Evolutionary conservation across 2,113 vertebrate genomes (phyloP).

Genomic region (Cyrtonyx montezumae): DNA sequence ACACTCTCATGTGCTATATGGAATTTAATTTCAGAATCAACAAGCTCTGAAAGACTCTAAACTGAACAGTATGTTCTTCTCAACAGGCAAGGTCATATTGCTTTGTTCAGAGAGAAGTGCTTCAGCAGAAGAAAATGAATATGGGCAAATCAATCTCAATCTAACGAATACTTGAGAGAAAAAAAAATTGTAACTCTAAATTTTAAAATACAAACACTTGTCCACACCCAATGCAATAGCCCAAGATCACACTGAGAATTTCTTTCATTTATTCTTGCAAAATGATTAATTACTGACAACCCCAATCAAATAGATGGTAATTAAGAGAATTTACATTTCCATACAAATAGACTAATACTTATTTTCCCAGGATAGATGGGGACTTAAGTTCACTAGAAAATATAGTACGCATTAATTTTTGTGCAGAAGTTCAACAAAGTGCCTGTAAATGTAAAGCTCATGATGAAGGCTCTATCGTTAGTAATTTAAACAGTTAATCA

Average conservation of each 20-base stretch:
- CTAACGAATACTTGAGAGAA: conserved; percentile 1
- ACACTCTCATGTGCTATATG: neutral
- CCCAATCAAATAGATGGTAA: neutral
- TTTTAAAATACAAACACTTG: neutral
- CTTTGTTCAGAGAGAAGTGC: neutral
- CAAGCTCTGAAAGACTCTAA: neutral
- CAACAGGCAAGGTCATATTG: neutral
- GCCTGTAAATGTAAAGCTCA: neutral
- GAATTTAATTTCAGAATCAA: neutral
- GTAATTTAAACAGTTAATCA: neutral
- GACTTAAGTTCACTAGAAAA: neutral
- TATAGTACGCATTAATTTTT: neutral
- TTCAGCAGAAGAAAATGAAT: conserved; percentile 25
- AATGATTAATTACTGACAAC: neutral
- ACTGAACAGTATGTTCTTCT: neutral
- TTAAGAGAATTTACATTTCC: neutral
- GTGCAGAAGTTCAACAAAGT: neutral
- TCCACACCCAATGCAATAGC: neutral
- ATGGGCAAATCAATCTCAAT: neutral
- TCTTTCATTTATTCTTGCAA: neutral
- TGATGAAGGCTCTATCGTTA: neutral
- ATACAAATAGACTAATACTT: neutral
- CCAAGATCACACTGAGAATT: neutral
- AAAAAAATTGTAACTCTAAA: conserved; percentile 7
- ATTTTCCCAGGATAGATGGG: neutral